Conservation (phyloP, 2,888 invertebrate genomes). For the Polydrusus cervinus region DNA sequence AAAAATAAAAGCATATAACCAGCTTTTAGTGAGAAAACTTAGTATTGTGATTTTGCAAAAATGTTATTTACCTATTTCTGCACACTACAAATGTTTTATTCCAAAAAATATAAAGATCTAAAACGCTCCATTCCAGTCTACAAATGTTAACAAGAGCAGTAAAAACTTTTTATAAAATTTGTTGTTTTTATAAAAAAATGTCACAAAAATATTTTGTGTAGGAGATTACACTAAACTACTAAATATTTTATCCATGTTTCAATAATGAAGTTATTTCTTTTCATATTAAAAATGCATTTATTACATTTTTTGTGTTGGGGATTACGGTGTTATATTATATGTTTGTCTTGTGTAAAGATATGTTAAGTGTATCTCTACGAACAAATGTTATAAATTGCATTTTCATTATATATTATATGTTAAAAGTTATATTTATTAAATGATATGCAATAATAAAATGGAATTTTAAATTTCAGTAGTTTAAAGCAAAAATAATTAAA, state of each 20-base stretch:
- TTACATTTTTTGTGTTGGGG: too few relatives aligned
- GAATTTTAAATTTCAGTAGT: slow-evolving; percentile 7
- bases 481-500: slow-evolving; percentile 11
- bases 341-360: too few relatives aligned
- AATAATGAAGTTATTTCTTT: too few relatives aligned
- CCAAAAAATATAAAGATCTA: slow-evolving; percentile 35
- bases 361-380: too few relatives aligned
- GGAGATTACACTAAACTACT: not conserved
- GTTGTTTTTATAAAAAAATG: not conserved
- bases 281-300: too few relatives aligned
- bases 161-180: slow-evolving; percentile 7
- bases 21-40: slow-evolving; percentile 39
- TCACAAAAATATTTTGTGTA: not conserved
- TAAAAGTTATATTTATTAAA: too few relatives aligned
- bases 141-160: slow-evolving; percentile 22
- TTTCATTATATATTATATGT: too few relatives aligned
- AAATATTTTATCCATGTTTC: not conserved
- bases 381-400: too few relatives aligned
- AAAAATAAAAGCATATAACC: slow-evolving; percentile 31
- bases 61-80: slow-evolving; percentile 22
- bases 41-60: slow-evolving; percentile 14
- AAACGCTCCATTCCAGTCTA: slow-evolving; percentile 35
- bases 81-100: slow-evolving; percentile 33
- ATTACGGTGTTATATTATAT: too few relatives aligned
- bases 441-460: too few relatives aligned